phyloP scores from a whole-genome alignment of 2,113 vertebrate genomes.

The Phalacrocorax pelagicus region DNA sequence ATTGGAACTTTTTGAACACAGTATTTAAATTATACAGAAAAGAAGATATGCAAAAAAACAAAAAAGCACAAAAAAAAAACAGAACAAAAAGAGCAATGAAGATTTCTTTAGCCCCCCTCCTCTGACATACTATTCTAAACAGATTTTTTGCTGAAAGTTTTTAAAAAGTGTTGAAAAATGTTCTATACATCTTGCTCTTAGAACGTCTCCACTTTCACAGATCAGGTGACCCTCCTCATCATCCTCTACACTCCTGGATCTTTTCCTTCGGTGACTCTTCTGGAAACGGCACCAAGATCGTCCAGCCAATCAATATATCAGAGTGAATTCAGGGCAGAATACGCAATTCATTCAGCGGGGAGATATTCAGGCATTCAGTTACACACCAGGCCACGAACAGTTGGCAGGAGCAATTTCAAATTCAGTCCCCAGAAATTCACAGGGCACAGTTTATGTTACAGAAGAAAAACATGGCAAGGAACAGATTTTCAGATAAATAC shows the following conservation, averaged over 20 bases:
- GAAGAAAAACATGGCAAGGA: conserved; percentile 99
- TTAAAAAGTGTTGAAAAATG: conserved; percentile 90
- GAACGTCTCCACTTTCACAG: conserved; percentile 99
- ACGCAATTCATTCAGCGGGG: conserved; percentile 97
- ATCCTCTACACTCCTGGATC: conserved; percentile 99
- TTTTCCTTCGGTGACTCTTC: conserved; percentile 98
- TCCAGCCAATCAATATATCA: conserved; percentile 88
- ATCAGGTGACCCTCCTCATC: conserved; percentile 99
- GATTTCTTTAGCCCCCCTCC: conserved; percentile 78
- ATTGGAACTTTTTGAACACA: conserved; percentile 74
- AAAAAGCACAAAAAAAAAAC: conserved; percentile 80
- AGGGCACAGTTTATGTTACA: conserved; percentile 99
- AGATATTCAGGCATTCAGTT: conserved; percentile 98
- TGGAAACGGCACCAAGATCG: conserved; percentile 91
- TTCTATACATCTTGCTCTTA: conserved; percentile 99
- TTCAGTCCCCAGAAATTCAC: conserved; percentile 98
- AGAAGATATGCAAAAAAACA: conserved; percentile 81
- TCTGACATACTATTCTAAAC: conserved; percentile 82
- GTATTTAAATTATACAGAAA: conserved; percentile 81
- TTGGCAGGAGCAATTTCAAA: conserved; percentile 99
- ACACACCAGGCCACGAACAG: conserved; percentile 89
- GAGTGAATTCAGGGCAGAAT: conserved; percentile 94
- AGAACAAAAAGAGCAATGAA: conserved; percentile 82
- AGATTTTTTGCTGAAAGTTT: conserved; percentile 80
- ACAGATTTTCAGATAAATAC: conserved; percentile 99